Percentiles rank a stretch among this genome's conserved stretches.
Conservation (phyloP, 1,140 invertebrate species). For the Pseudomyrmex sp. region DNA sequence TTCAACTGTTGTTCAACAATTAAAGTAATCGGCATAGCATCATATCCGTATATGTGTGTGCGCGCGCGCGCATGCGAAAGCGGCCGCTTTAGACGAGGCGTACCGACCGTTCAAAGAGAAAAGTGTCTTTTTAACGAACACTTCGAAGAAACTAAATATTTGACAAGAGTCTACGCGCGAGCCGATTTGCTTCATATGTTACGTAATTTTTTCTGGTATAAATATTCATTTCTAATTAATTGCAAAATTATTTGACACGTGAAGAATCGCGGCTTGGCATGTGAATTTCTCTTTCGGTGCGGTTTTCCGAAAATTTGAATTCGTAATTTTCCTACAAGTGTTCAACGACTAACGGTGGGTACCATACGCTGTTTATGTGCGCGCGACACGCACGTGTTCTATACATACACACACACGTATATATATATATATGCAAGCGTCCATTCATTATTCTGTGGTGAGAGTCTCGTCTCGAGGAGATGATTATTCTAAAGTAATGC, state of each 20-base stretch:
- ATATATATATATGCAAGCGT: slow-evolving; percentile 59
- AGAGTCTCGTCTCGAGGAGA: slow-evolving; percentile 55
- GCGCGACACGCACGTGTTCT: slow-evolving; percentile 60
- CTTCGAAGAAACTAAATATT: slow-evolving; percentile 18
- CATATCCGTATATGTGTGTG: slow-evolving; percentile 75
- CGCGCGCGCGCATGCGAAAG: slow-evolving; percentile 64
- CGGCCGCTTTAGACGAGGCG: neutral
- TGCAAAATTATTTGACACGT: slow-evolving; percentile 37
- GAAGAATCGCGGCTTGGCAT: slow-evolving; percentile 8
- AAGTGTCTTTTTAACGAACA: neutral
- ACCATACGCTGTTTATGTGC: slow-evolving; percentile 54
- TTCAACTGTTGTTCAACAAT: slow-evolving; percentile 57
- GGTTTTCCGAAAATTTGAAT: neutral
- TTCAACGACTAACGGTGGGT: slow-evolving; percentile 23
- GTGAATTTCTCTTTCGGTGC: neutral
- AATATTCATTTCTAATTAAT: slow-evolving; percentile 55
- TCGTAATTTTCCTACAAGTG: neutral
- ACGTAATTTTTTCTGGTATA: slow-evolving; percentile 32
- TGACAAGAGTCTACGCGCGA: neutral
- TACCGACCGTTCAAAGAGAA: neutral
- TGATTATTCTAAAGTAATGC: slow-evolving; percentile 65
- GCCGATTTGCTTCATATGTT: slow-evolving; percentile 17
- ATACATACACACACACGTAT: slow-evolving; percentile 58
- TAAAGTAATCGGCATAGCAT: slow-evolving; percentile 69
- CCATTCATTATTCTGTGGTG: slow-evolving; percentile 74